Evolutionary conservation across 2,113 vertebrate species (phyloP), one percentile per base, ranked within the genome.

Genomic region (Lophotis ruficrista): DNA sequence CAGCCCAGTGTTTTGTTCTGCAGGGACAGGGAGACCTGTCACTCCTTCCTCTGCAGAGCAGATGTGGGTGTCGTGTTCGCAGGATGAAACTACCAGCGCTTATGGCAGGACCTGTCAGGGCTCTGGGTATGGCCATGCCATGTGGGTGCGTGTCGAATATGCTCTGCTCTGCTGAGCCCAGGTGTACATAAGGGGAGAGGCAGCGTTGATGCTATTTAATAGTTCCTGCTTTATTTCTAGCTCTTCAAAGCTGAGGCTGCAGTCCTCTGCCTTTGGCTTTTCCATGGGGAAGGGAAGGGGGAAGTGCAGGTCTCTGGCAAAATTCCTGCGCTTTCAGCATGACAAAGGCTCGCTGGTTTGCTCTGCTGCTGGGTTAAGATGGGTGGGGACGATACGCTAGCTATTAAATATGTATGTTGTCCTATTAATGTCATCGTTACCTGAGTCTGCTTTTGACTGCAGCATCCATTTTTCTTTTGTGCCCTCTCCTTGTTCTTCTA

Each of bases 341-440:
- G 84, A 41, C 1, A 0, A n/a, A 93, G 51, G 35, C 33, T 30
- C n/a, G 17, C 86, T 76, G 75, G 38, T 73, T 94, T 84, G 51
- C 37, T 83, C 51, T 81, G 60, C 48, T 78, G 41, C 60, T 51
- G 12, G 38, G 65, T 75, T 84, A 31, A 66, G 69, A 54, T 47
- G 31, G n/a, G 60, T 56, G 58, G 33, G 25, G n/a, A 83, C 0
- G 4, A 70, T 50, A 69, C 0, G 0, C 50, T 57, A 1, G 2
- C 14, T 73, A 83, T 94, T 90, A 93, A 83, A 88, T 72, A 77
- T 60, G 66, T 57, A 83, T 88, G 71, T 87, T 89, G 66, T 71
- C 83, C 83, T 83, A 83, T 81, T 89, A 91, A 87, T 84, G 57
- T 89, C 81, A 58, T 71, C 57, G 87, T 91, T 68, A 94, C 73